Conservation (phyloP, 1,140 invertebrate species). For the Condylostylus longicornis region DNA sequence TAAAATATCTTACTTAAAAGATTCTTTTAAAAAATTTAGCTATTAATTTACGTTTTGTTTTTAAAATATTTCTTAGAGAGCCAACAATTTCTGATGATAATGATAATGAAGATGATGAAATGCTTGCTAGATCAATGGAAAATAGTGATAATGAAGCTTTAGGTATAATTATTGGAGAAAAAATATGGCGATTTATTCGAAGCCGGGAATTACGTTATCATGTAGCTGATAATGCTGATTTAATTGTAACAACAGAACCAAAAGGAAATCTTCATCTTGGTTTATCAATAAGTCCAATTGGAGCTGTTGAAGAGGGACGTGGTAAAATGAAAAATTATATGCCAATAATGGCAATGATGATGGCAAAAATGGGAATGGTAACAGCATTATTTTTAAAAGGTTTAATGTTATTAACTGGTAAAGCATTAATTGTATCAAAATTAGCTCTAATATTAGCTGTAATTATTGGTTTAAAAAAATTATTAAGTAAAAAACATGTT, state of each 20-base stretch:
- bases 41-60: not conserved
- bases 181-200: conserved; percentile 55
- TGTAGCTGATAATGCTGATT: conserved; percentile 56
- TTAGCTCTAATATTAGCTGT: conserved; percentile 60
- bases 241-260: conserved; percentile 53
- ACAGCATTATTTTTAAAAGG: conserved; percentile 65
- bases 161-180: conserved; percentile 50
- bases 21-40: not conserved
- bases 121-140: conserved; percentile 32
- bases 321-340: conserved; percentile 60
- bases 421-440: conserved; percentile 67
- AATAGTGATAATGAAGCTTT: conserved; percentile 55
- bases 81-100: conserved; percentile 13
- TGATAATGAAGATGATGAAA: conserved; percentile 24
- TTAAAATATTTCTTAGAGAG: conserved; percentile 13
- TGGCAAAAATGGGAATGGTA: conserved; percentile 62
- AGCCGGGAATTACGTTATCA: conserved; percentile 52
- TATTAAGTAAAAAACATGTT: conserved; percentile 57
- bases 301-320: conserved; percentile 40
- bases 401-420: conserved; percentile 62
- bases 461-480: conserved; percentile 66
- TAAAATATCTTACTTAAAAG: not conserved
- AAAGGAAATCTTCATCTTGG: conserved; percentile 54
- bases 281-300: conserved; percentile 49
- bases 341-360: conserved; percentile 54